Evolutionary conservation across 2,113 vertebrate genomes (phyloP).

Genomic region (Hemibagrus wyckioides): DNA sequence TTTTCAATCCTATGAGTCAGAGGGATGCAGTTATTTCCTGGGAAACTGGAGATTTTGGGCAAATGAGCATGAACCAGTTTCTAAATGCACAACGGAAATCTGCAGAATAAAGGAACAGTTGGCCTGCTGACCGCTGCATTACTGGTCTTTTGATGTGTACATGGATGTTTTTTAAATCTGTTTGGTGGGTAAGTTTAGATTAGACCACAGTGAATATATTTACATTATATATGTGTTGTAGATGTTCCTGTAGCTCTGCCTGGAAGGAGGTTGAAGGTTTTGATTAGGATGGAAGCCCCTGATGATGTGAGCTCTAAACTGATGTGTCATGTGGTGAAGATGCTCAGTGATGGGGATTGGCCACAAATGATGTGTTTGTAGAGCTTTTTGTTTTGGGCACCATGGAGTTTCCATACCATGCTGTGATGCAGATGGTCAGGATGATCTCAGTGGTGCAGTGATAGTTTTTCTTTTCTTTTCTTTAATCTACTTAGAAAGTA

Average conservation of each 20-base stretch:
- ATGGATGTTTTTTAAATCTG: no score
- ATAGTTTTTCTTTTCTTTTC: neutral
- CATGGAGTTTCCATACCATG: neutral
- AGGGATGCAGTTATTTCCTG: conserved; percentile 3
- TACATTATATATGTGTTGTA: neutral
- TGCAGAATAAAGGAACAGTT: neutral
- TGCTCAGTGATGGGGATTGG: neutral
- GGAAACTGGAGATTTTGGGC: neutral
- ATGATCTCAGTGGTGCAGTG: neutral
- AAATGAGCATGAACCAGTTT: neutral
- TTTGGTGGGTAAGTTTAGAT: no score
- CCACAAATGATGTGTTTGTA: neutral
- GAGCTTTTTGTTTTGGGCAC: neutral
- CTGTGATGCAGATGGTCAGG: neutral
- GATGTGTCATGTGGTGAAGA: neutral
- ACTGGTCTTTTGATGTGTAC: no score
- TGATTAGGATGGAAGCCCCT: neutral
- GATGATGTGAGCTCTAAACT: neutral
- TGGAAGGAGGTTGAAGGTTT: neutral
- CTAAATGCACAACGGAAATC: neutral
- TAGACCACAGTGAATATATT: no score
- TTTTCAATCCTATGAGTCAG: neutral
- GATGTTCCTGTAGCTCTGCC: neutral
- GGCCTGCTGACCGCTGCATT: neutral
- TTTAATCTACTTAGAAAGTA: neutral